Evolutionary conservation across 2,113 vertebrate species (phyloP).

Genomic region (Scophthalmus maximus): DNA sequence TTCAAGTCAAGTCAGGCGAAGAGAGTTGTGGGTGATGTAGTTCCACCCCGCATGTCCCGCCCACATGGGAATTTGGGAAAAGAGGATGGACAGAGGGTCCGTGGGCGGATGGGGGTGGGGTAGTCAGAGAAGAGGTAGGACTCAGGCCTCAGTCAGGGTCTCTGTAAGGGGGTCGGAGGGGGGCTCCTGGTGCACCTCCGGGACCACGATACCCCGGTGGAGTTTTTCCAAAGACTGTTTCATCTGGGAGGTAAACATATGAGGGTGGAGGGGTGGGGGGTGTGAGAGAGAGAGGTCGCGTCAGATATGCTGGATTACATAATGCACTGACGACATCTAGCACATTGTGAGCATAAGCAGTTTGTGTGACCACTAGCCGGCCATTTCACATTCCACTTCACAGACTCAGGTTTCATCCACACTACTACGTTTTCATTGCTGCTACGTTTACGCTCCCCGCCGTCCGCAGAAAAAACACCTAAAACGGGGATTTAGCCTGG

Average conservation of each 20-base stretch:
- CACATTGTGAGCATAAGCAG: background rate
- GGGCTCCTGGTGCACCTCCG: constrained; percentile 80
- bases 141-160: constrained; percentile 62
- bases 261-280: too few relatives aligned
- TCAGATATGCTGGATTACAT: constrained; percentile 6
- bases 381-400: too few relatives aligned
- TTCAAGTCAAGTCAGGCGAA: constrained; percentile 74
- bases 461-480: too few relatives aligned
- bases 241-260: constrained; percentile 81
- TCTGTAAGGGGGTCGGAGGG: constrained; percentile 58
- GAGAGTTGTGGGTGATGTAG: constrained; percentile 42
- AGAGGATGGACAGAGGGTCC: background rate
- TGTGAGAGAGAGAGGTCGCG: constrained; percentile 1
- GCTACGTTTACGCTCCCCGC: too few relatives aligned
- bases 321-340: background rate
- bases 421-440: too few relatives aligned
- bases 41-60: constrained; percentile 3
- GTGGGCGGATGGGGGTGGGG: background rate
- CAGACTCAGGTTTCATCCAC: too few relatives aligned
- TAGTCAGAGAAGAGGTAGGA: constrained; percentile 4
- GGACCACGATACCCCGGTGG: constrained; percentile 85
- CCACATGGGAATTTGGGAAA: background rate
- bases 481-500: too few relatives aligned
- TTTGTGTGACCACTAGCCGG: too few relatives aligned
- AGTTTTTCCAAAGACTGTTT: constrained; percentile 91